Conservation (phyloP, 2,797 vertebrate species). For the Gephyroberyx darwinii region DNA sequence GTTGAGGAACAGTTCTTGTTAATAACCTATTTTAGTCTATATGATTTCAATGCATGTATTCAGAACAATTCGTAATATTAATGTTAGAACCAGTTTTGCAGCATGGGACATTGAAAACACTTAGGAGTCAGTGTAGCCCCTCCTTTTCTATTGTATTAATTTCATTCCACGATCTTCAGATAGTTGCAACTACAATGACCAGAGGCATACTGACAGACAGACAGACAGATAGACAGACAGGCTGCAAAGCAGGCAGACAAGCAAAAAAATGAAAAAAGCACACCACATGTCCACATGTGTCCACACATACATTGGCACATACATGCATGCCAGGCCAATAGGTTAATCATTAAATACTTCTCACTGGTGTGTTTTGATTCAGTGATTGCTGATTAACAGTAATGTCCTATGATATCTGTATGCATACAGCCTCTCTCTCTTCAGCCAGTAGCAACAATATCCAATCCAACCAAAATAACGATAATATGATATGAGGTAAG, state of each 20-base stretch:
- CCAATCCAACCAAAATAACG: conserved; percentile 35
- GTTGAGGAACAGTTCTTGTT: conserved; percentile 45
- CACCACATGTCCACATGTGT: not conserved
- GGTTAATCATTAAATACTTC: not conserved
- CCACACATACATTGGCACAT: not conserved
- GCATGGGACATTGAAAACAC: conserved; percentile 18
- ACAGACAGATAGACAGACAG: not conserved
- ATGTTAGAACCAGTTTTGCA: conserved; percentile 17
- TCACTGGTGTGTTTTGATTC: not conserved
- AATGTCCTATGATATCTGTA: conserved; percentile 2
- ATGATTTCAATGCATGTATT: not conserved
- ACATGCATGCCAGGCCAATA: not conserved
- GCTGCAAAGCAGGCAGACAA: too few species aligned
- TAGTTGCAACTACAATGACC: conserved; percentile 5
- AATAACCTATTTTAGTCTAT: conserved; percentile 51
- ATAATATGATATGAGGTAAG: conserved; percentile 37
- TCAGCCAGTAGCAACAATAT: conserved; percentile 1
- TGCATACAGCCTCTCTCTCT: conserved; percentile 13
- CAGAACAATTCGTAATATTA: not conserved
- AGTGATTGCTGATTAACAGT: conserved; percentile 2
- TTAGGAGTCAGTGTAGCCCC: conserved; percentile 3
- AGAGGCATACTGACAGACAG: not conserved
- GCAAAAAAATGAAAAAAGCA: too few species aligned
- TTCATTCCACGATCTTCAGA: conserved; percentile 26
- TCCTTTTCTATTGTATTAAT: not conserved